A percentile compares a stretch with the other conserved stretches of the same genome.
phyloP scores from a whole-genome alignment of 2,888 invertebrate genomes.

The Auanema freiburgensis region DNA sequence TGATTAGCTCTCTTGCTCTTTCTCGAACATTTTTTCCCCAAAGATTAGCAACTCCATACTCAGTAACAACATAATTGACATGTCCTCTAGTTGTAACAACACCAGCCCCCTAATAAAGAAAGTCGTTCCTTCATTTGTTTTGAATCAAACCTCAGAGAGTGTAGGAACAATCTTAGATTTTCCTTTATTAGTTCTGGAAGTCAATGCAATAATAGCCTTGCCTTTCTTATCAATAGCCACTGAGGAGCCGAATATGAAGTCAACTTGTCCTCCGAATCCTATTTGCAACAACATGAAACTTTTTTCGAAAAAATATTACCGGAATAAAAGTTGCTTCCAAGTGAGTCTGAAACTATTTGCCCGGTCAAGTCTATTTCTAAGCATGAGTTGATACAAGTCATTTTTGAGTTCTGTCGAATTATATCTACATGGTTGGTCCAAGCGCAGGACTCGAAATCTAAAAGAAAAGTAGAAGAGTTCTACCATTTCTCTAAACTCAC shows the following conservation, averaged over 20 bases:
- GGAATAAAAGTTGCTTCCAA: conserved; percentile 76
- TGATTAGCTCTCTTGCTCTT: conserved; percentile 83
- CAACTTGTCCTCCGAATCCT: conserved; percentile 88
- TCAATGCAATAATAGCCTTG: conserved; percentile 82
- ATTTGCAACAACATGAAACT: neutral
- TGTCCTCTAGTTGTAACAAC: conserved; percentile 88
- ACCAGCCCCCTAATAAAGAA: conserved; percentile 76
- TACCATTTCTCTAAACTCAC: conserved; percentile 24
- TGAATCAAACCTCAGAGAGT: conserved; percentile 72
- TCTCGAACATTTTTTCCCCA: conserved; percentile 90
- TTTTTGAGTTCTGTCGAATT: conserved; percentile 74
- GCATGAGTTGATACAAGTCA: conserved; percentile 95
- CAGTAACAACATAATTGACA: conserved; percentile 89
- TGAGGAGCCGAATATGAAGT: conserved; percentile 88
- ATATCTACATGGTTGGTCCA: conserved; percentile 42
- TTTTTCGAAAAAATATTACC: conserved; percentile 64
- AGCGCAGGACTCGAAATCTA: conserved; percentile 40
- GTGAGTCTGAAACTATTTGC: conserved; percentile 88
- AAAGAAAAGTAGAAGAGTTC: neutral
- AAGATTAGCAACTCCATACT: conserved; percentile 85
- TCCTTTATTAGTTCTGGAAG: conserved; percentile 79
- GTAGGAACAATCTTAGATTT: conserved; percentile 82
- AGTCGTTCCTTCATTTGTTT: too few species aligned
- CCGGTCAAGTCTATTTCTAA: conserved; percentile 92
- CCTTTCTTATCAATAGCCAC: conserved; percentile 82